These are phyloP conservation scores for Ciona savignyi DNA, from an alignment of 23 tunicate species.

Conservation along the genomic window DNA sequence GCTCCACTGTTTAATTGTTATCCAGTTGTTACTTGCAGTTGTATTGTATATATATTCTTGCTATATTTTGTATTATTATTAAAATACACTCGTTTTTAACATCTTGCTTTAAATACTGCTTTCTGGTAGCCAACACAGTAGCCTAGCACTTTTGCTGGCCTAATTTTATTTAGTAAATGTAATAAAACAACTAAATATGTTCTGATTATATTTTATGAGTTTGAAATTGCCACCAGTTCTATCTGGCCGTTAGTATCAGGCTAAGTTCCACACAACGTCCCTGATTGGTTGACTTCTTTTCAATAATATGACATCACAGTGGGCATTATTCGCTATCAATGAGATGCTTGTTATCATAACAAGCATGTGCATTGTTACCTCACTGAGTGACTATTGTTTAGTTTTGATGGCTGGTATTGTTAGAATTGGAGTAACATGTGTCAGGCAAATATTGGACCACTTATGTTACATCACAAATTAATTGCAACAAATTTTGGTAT, in stretches of 20 bases:
- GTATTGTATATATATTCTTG: too few relatives aligned
- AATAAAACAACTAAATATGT: neutral
- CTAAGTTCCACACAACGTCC: neutral
- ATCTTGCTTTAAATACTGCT: too few relatives aligned
- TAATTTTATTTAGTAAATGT: too few relatives aligned
- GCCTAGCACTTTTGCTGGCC: too few relatives aligned
- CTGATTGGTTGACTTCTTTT: neutral
- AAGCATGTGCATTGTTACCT: neutral
- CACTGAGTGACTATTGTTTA: neutral
- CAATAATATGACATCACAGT: neutral
- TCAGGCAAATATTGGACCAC: neutral
- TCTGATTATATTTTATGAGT: neutral
- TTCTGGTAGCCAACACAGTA: too few relatives aligned
- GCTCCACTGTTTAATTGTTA: too few relatives aligned
- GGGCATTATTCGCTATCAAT: neutral
- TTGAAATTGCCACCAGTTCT: neutral
- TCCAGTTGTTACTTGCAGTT: too few relatives aligned
- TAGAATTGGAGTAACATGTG: neutral
- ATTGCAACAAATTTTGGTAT: neutral
- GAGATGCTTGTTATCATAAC: neutral
- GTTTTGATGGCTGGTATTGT: neutral
- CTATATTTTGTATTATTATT: too few relatives aligned
- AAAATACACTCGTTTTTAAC: too few relatives aligned
- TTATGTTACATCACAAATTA: neutral
- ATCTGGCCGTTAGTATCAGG: neutral